Evolutionary conservation across 2,113 vertebrate species (phyloP), one percentile per base, ranked within the genome.

Genomic region (Rhinichthys klamathensis): DNA sequence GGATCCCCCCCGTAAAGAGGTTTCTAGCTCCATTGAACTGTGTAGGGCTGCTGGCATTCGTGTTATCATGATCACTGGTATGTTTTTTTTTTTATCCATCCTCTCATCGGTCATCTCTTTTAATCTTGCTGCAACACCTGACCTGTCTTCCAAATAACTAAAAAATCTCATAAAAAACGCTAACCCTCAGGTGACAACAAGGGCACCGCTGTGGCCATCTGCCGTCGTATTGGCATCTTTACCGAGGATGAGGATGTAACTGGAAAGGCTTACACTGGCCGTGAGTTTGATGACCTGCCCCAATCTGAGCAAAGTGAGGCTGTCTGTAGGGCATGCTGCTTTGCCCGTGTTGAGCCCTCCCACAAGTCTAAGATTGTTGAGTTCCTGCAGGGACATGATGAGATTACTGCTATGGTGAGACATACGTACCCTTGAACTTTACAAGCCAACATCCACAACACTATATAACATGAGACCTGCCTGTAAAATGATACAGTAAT

Each of bases 281-380:
- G 95, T 41, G 95, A 95, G 89, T 95, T 95, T 89, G 91, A 94
- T 32, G 94, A 96, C 85, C 92, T 95, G 86, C 89, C 92, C 51
- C 10, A 1, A 51, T 3, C 75, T 0, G 95, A 96, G 32, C 95
- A 93, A 90, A 38, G 91, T 0, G 84, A 92, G 0, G 86, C 91
- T 9, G 96, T 96, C 67, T 90, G 89, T 4, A 93, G 94, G 0
- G 97, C 97, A 67, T 94, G 94, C 93, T 99, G 97, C 95, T 98
- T 96, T 0, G 97, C 97, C 87, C 96, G 97, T 2, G 97, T 99
- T 10, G 97, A 99, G 92, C 97, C 97, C 0, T 88, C 96, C n/a
- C 97, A 99, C 91, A 99, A 98, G 88, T 97, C 96, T 85, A 98
- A 98, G 95, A 98, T 98, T 2, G 97, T 98, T n/a, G 97, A 98